A percentile compares a stretch with the other conserved stretches of the same genome.
phyloP scores from a whole-genome alignment of 2,797 vertebrate species.

The Sparus aurata region DNA sequence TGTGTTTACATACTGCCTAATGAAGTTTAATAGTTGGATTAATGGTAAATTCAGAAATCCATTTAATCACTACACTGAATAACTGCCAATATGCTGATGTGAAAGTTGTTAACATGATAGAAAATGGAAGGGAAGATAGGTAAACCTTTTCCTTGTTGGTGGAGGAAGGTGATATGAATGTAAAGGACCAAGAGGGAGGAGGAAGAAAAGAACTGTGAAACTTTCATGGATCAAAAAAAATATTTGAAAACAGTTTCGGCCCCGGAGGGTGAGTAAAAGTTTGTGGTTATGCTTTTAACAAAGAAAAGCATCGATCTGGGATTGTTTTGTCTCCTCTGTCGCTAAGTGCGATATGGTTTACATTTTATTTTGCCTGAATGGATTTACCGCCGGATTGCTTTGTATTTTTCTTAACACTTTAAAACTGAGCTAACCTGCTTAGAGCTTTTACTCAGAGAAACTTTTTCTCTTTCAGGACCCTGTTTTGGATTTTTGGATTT shows the following conservation, averaged over 20 bases:
- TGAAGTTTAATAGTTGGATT: not conserved
- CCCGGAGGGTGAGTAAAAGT: constrained; percentile 54
- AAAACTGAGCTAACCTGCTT: constrained; percentile 49
- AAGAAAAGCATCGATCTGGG: constrained; percentile 61
- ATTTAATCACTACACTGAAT: not conserved
- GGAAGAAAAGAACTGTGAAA: constrained; percentile 35
- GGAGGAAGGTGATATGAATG: constrained; percentile 32
- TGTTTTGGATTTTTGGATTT: constrained; percentile 60
- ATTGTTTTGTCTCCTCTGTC: constrained; percentile 49
- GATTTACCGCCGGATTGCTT: constrained; percentile 51
- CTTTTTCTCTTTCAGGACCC: constrained; percentile 35
- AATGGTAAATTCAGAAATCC: not conserved
- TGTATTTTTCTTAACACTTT: constrained; percentile 55
- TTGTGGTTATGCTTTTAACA: constrained; percentile 60
- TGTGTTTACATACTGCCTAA: not conserved
- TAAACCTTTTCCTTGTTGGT: constrained; percentile 30
- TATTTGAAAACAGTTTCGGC: constrained; percentile 30
- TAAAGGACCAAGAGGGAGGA: constrained; percentile 25
- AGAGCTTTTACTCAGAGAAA: constrained; percentile 45
- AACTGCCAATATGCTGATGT: constrained; percentile 1
- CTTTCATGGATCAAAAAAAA: constrained; percentile 39
- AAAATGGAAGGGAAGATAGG: constrained; percentile 2
- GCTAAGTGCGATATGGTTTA: constrained; percentile 51
- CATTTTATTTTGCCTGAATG: constrained; percentile 56
- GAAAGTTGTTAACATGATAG: not conserved